Evolutionary conservation across 2,888 invertebrate species (phyloP).

Genomic region (Sinhomidia bicolor): DNA sequence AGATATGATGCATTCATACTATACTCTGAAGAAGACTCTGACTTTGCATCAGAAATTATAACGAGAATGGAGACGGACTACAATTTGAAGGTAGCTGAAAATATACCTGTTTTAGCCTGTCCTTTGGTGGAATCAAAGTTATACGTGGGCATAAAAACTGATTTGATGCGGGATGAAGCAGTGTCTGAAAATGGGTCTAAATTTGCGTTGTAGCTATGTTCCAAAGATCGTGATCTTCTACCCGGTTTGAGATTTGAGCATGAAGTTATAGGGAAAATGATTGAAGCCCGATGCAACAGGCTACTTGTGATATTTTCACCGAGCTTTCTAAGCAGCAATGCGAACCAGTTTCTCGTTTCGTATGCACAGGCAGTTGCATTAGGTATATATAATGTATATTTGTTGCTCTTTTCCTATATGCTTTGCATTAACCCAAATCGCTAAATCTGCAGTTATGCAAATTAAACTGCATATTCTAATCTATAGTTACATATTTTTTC

Average conservation of each 20-base stretch:
- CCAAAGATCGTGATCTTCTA: constrained; percentile 88
- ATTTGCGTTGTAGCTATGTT: constrained; percentile 85
- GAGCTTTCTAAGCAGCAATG: constrained; percentile 88
- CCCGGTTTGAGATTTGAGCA: constrained; percentile 88
- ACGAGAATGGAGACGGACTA: constrained; percentile 85
- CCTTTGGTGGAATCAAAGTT: no score
- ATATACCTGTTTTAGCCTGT: no score
- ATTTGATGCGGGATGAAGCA: background rate
- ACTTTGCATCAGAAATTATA: constrained; percentile 87
- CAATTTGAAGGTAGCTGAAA: constrained; percentile 85
- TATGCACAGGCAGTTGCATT: constrained; percentile 92
- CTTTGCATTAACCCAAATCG: background rate
- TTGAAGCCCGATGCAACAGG: constrained; percentile 89
- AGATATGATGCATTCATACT: constrained; percentile 91
- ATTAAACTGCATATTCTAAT: background rate
- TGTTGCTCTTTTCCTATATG: no score
- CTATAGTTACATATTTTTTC: background rate
- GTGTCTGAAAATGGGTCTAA: background rate
- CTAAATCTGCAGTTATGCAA: constrained; percentile 1
- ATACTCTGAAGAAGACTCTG: constrained; percentile 88
- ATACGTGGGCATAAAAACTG: no score
- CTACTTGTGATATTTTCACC: constrained; percentile 91
- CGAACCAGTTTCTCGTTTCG: constrained; percentile 89
- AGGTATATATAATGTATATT: constrained; percentile 84
- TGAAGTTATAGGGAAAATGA: constrained; percentile 88